Percentiles rank a stretch among this genome's conserved stretches.
These are phyloP conservation scores for Scaptomyza hsui DNA, from an alignment of 1,140 invertebrate genomes.

Conservation along the genomic window DNA sequence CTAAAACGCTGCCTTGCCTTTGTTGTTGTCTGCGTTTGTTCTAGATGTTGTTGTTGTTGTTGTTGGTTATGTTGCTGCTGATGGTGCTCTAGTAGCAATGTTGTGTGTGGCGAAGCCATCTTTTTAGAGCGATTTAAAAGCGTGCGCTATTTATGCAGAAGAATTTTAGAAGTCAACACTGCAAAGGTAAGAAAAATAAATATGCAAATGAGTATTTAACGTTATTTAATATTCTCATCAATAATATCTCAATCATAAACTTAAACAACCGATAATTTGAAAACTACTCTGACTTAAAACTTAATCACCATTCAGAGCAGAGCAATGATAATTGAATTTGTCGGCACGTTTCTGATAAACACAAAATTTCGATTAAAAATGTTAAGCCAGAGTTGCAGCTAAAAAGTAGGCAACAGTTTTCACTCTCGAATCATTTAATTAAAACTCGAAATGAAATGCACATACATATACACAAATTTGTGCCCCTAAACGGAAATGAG, in stretches of 20 bases:
- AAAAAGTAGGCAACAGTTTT: slow-evolving; percentile 38
- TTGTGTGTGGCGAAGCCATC: slow-evolving; percentile 51
- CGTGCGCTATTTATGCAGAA: slow-evolving; percentile 17
- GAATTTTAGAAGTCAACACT: slow-evolving; percentile 43
- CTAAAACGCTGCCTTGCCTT: slow-evolving; percentile 52
- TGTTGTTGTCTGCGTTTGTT: slow-evolving; percentile 35
- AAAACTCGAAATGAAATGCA: slow-evolving; percentile 41
- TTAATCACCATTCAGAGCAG: not conserved
- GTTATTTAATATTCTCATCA: too few species aligned
- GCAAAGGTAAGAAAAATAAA: slow-evolving; percentile 2
- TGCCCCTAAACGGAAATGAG: slow-evolving; percentile 60
- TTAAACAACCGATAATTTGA: too few species aligned
- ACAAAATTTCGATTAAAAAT: not conserved
- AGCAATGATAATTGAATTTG: not conserved
- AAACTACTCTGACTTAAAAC: too few species aligned
- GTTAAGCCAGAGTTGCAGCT: slow-evolving; percentile 17
- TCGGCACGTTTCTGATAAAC: slow-evolving; percentile 1
- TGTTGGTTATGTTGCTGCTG: slow-evolving; percentile 23
- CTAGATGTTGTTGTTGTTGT: slow-evolving; percentile 22
- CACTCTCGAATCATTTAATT: slow-evolving; percentile 48
- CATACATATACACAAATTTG: slow-evolving; percentile 43
- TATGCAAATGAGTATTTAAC: not conserved
- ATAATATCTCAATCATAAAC: too few species aligned
- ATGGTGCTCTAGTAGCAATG: not conserved
- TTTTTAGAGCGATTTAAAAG: slow-evolving; percentile 25